phyloP scores from a whole-genome alignment of 2,113 vertebrate genomes.

The Diphyllodes magnificus region DNA sequence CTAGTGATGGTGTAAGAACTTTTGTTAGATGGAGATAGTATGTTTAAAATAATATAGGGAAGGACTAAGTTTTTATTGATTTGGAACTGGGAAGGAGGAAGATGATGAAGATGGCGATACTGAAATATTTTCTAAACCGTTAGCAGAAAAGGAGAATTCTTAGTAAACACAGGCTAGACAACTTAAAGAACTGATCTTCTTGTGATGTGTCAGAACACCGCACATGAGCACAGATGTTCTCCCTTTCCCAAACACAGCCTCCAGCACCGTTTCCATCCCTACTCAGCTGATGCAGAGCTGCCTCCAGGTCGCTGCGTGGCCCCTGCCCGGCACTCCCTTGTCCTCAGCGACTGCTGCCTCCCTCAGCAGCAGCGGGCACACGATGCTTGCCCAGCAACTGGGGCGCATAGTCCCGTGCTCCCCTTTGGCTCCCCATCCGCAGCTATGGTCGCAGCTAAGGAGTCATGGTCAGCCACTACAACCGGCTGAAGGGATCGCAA shows the following conservation, averaged over 20 bases:
- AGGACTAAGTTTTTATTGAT: background rate
- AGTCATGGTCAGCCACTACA: rapidly evolving
- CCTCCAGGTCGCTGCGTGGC: background rate
- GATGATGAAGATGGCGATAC: background rate
- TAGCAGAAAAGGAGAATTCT: background rate
- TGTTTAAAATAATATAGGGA: background rate
- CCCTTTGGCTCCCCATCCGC: rapidly evolving
- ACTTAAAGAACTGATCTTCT: background rate
- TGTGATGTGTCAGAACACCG: background rate
- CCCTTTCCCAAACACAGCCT: background rate
- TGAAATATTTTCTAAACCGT: background rate
- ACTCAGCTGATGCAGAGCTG: background rate
- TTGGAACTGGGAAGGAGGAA: background rate
- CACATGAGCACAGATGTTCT: rapidly evolving
- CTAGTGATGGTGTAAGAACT: background rate
- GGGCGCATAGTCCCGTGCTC: rapidly evolving
- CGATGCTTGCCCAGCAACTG: background rate
- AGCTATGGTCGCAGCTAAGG: background rate
- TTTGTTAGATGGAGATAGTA: background rate
- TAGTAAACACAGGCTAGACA: background rate
- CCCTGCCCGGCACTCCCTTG: background rate
- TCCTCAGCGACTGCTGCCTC: background rate
- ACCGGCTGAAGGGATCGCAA: background rate
- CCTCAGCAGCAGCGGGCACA: background rate
- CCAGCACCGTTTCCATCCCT: background rate